Evolutionary conservation across 35 echinoderm and acorn worm genomes (phyloP).

Genomic region (Ptychodera flava): DNA sequence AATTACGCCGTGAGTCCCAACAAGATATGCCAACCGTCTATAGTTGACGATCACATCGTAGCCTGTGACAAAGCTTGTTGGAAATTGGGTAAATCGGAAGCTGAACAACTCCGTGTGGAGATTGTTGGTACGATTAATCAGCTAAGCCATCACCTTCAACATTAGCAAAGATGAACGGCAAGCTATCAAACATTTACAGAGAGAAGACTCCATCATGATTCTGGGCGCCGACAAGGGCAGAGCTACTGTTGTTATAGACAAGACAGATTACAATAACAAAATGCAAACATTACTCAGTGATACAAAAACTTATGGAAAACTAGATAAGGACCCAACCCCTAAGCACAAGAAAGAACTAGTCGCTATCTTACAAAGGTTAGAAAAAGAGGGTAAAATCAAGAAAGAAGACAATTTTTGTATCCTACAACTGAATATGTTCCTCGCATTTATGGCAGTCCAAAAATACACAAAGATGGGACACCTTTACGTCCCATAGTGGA

Average conservation of each 20-base stretch:
- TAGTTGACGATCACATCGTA: neutral
- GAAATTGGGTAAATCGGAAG: neutral
- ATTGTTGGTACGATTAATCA: neutral
- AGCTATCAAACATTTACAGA: constrained; percentile 17
- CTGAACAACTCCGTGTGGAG: neutral
- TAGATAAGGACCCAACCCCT: no score
- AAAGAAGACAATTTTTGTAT: no score
- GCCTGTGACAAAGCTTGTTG: neutral
- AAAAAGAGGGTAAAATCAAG: no score
- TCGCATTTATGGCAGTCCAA: no score
- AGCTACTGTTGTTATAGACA: constrained; percentile 8
- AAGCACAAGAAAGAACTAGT: no score
- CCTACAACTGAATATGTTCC: no score
- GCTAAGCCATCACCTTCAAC: constrained; percentile 28
- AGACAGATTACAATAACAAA: neutral
- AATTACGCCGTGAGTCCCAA: constrained; percentile 7
- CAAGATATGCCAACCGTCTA: neutral
- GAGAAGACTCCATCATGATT: constrained; percentile 3
- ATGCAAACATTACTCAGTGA: constrained; percentile 1
- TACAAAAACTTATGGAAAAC: neutral
- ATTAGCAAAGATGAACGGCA: constrained; percentile 15
- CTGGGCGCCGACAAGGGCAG: constrained; percentile 7
- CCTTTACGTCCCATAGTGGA: no score
- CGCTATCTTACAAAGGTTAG: no score
- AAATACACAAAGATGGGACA: no score